Evolutionary conservation across 1,140 invertebrate genomes (phyloP).

Genomic region (Colletes latitarsis): DNA sequence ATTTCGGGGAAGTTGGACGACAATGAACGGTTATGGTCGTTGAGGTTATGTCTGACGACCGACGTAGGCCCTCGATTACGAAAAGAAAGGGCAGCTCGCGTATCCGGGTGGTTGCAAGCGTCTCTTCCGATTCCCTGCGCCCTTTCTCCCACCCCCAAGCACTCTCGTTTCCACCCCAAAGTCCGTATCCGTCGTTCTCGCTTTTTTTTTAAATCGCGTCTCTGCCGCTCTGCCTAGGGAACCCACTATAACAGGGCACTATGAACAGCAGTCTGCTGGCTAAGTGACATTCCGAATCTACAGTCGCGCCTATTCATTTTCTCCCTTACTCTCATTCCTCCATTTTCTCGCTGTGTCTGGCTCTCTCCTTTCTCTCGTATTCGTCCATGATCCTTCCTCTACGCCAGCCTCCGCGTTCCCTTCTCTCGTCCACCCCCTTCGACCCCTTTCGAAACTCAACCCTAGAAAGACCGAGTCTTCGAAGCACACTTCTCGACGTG

Average conservation of each 20-base stretch:
- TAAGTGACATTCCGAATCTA: slow-evolving; percentile 80
- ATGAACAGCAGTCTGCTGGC: slow-evolving; percentile 81
- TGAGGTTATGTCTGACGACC: too few species aligned
- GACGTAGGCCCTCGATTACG: too few species aligned
- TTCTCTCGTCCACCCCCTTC: background rate
- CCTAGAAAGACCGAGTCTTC: too few species aligned
- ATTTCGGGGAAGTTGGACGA: too few species aligned
- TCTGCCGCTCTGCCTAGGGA: slow-evolving; percentile 77
- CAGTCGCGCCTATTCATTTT: slow-evolving; percentile 70
- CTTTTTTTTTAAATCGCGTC: slow-evolving; percentile 49
- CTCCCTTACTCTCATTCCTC: slow-evolving; percentile 30
- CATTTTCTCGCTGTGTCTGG: slow-evolving; percentile 17
- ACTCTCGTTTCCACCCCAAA: background rate
- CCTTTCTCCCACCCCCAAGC: background rate
- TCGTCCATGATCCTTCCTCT: background rate
- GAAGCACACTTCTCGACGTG: too few species aligned
- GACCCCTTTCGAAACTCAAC: background rate
- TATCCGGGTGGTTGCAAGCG: background rate
- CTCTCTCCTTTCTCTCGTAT: background rate
- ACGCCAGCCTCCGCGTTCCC: background rate
- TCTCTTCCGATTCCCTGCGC: slow-evolving; percentile 13
- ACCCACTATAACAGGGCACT: slow-evolving; percentile 81
- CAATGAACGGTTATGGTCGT: too few species aligned
- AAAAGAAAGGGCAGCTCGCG: background rate
- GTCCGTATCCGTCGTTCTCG: background rate